Evolutionary conservation across 2,113 vertebrate genomes (phyloP).

Genomic region (Ciconia boyciana): DNA sequence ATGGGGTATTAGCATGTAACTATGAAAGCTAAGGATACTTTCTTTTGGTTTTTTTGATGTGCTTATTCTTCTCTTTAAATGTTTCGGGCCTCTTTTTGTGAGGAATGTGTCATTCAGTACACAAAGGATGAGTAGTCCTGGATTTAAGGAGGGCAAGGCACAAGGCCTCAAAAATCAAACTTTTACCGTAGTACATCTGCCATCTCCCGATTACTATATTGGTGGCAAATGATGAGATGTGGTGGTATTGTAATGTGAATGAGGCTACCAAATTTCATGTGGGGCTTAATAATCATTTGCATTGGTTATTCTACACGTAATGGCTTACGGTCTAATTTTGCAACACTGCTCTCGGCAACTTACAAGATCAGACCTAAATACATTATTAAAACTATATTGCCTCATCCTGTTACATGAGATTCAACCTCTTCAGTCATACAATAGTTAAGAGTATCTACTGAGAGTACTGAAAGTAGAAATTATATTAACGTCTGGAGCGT

Average conservation of each 20-base stretch:
- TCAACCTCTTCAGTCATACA: not conserved
- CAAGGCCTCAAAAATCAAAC: not conserved
- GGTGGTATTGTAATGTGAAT: rapidly evolving
- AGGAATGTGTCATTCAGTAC: not conserved
- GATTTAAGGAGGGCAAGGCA: not conserved
- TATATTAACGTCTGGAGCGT: not conserved
- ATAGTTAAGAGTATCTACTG: not conserved
- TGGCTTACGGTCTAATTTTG: not conserved
- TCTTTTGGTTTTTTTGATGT: not conserved
- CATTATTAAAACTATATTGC: not conserved
- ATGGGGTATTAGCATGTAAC: not conserved
- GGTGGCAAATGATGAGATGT: not conserved
- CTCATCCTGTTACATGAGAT: not conserved
- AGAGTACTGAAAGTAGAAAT: not conserved
- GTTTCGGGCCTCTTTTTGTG: not conserved
- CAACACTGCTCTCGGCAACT: not conserved
- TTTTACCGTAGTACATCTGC: not conserved
- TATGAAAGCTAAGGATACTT: not conserved
- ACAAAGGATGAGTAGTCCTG: not conserved
- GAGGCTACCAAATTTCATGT: not conserved
- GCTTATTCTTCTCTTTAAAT: not conserved
- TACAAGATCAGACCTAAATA: not conserved
- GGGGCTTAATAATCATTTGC: not conserved
- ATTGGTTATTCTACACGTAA: not conserved
- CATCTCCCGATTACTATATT: rapidly evolving